These are phyloP conservation scores for Rousettus leschenaultii DNA, from an alignment of 2,113 vertebrate species.

Conservation along the genomic window DNA sequence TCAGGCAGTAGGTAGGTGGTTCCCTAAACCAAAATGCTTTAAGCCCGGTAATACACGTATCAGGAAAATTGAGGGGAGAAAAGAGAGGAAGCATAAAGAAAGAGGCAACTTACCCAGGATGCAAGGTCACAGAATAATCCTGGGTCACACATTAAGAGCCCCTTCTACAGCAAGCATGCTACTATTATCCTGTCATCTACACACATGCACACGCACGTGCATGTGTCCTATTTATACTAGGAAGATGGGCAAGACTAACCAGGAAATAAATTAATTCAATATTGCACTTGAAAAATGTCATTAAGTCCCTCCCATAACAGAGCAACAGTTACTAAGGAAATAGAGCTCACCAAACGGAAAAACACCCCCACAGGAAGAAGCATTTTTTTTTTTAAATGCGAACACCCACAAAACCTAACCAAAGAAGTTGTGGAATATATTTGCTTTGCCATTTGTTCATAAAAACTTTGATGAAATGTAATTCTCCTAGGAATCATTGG, in stretches of 20 bases:
- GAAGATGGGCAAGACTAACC: slow-evolving; percentile 33
- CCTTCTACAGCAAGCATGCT: not conserved
- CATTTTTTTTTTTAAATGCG: not conserved
- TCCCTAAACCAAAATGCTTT: not conserved
- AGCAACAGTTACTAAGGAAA: slow-evolving; percentile 71
- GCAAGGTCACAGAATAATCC: not conserved
- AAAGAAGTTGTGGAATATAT: not conserved
- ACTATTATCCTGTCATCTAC: not conserved
- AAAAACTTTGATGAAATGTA: not conserved
- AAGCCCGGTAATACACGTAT: not conserved
- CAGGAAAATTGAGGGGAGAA: not conserved
- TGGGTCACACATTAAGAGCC: not conserved
- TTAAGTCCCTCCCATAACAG: slow-evolving; percentile 53
- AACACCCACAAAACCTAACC: slow-evolving; percentile 29
- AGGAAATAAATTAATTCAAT: slow-evolving; percentile 68
- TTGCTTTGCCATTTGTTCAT: not conserved
- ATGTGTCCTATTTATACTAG: not conserved
- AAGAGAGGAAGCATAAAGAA: not conserved
- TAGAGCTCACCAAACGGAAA: slow-evolving; percentile 34
- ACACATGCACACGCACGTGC: not conserved
- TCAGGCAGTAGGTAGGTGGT: not conserved
- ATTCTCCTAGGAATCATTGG: not conserved
- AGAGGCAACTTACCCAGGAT: not conserved
- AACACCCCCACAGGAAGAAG: slow-evolving; percentile 55
- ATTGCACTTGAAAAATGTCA: slow-evolving; percentile 49